Evolutionary conservation across 2,888 invertebrate species (phyloP), one percentile per base, ranked within the genome.

Genomic region (Drosophila meridionalis): DNA sequence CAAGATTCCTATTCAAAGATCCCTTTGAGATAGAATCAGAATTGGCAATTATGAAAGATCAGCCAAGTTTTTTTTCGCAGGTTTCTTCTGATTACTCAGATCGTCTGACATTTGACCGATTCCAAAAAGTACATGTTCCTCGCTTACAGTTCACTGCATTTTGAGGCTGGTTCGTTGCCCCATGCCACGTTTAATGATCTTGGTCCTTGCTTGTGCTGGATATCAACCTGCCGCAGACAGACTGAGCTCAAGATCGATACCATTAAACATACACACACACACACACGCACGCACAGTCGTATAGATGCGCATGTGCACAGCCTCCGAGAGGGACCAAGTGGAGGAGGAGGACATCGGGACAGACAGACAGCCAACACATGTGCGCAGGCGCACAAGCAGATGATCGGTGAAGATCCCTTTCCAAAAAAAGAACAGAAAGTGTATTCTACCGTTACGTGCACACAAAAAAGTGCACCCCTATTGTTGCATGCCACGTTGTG

Each of bases 381-480:
- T 86, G 85, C 78, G 58, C 74, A 77, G 66, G 38, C 69, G 73
- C 66, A 60, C 87, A 70, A 60, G 59, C 80, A 66, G 69, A 58
- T 57, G 76, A 81, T 83, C 84, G 57, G 26, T 61, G 70, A 63
- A 69, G 88, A 83, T 82, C 90, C 89, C 84, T 88, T 83, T 75
- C 55, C 40, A 65, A 77, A 65, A 65, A 58, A 30, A 47, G 56
- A 70, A 47, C 64, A 62, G 75, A 75, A 77, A 85, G 75, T 80
- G 73, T 78, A 73, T 76, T 82, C 79, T 81, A 86, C 90, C 90
- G 90, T 87, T 89, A 90, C 87, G 73, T 84, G 87, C 82, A 90
- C 83, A 88, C 76, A 76, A 73, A 87, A 82, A 82, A 89, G 85
- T 82, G 90, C 91, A 87, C 90, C 87, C 90, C 78, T 89, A 87